Percentiles rank a stretch among this genome's conserved stretches.
Evolutionary conservation across 1,140 invertebrate species (phyloP).

Genomic region (Schmidtea mediterranea): DNA sequence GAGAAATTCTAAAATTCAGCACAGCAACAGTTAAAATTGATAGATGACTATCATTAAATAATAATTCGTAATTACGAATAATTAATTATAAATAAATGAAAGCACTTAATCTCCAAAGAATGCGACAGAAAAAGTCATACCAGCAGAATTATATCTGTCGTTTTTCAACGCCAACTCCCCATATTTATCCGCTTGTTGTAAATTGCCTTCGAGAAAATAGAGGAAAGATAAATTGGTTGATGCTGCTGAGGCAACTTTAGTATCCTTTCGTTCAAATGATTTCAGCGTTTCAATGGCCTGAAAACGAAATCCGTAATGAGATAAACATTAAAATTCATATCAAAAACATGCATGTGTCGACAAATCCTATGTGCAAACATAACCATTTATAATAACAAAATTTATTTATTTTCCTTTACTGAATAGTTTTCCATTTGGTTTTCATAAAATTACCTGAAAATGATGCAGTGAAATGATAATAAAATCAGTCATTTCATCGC

Average conservation of each 20-base stretch:
- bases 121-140: conserved; percentile 10
- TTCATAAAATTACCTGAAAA: no score
- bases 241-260: conserved; percentile 50
- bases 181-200: conserved; percentile 52
- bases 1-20: no score
- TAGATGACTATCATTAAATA: not conserved
- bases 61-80: not conserved
- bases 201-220: conserved; percentile 55
- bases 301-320: conserved; percentile 8
- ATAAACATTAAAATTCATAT: not conserved
- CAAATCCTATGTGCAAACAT: no score
- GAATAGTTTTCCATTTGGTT: no score
- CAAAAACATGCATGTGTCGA: no score
- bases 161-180: conserved; percentile 39
- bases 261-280: conserved; percentile 56
- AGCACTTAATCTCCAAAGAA: no score
- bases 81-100: not conserved
- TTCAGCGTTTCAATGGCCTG: conserved; percentile 52
- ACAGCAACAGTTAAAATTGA: no score
- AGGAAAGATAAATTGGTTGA: conserved; percentile 69
- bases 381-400: no score
- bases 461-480: no score
- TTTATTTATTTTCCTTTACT: no score
- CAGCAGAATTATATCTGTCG: conserved; percentile 47
- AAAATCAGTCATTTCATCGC: no score